Percentiles rank a stretch among this genome's conserved stretches.
Conservation (phyloP, 2,797 vertebrate species). For the Lacerta bilineata region DNA sequence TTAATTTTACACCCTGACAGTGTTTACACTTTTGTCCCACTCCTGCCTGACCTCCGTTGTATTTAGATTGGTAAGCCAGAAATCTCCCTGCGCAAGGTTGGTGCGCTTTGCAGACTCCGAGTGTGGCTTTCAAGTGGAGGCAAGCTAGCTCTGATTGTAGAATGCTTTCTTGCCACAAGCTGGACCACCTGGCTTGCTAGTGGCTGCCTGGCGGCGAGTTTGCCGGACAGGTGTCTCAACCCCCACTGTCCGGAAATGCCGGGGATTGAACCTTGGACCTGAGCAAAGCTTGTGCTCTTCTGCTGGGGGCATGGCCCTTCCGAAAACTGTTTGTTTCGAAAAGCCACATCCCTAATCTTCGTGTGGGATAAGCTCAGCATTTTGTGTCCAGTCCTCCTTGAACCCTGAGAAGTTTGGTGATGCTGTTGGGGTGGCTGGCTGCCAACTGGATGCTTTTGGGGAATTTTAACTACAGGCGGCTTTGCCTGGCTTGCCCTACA, state of each 20-base stretch:
- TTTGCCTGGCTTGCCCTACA: neutral
- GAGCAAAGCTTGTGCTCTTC: too few species aligned
- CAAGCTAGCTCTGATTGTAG: too few species aligned
- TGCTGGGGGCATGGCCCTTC: neutral
- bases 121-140: neutral
- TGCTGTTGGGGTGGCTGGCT: neutral
- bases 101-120: neutral
- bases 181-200: too few species aligned
- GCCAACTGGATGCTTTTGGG: neutral
- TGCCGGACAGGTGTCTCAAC: too few species aligned
- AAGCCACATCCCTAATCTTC: neutral
- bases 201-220: neutral
- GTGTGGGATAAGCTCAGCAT: accelerated
- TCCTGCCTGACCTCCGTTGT: too few species aligned
- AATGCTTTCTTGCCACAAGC: neutral
- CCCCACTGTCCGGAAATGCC: neutral
- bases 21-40: neutral
- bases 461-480: neutral
- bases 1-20: neutral
- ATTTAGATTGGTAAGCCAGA: neutral
- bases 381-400: neutral
- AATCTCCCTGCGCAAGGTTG: too few species aligned
- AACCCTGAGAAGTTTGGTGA: neutral
- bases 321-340: neutral
- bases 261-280: neutral